Conservation (phyloP, 1,140 invertebrate species). For the Formica exsecta region DNA sequence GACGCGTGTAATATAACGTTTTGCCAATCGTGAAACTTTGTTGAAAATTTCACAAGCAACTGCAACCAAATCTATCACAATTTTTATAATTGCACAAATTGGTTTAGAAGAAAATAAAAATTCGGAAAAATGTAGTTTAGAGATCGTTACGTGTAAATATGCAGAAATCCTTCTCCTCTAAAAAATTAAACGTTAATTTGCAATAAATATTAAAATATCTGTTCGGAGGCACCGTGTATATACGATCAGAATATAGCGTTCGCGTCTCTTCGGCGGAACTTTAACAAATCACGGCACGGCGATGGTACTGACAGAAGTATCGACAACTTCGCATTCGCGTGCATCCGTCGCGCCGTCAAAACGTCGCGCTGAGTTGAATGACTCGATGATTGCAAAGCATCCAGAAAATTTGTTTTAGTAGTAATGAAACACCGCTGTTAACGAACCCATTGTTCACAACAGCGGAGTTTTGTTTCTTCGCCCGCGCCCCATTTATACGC, state of each 20-base stretch:
- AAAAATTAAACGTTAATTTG: not conserved
- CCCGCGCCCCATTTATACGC: constrained; percentile 61
- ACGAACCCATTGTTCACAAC: constrained; percentile 73
- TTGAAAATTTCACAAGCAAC: not conserved
- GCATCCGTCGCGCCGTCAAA: constrained; percentile 40
- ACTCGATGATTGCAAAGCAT: constrained; percentile 78
- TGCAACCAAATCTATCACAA: constrained; percentile 17
- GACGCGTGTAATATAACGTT: constrained; percentile 17
- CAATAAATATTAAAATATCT: not conserved
- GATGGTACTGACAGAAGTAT: constrained; percentile 40
- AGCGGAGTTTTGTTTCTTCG: constrained; percentile 65
- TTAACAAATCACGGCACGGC: constrained; percentile 32
- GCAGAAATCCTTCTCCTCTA: not conserved
- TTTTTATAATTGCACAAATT: constrained; percentile 1
- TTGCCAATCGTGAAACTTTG: constrained; percentile 28
- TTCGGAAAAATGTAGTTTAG: not conserved
- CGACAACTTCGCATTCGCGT: constrained; percentile 37
- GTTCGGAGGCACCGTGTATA: not conserved
- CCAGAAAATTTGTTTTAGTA: constrained; percentile 76
- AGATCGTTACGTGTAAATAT: not conserved
- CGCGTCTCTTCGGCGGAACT: constrained; percentile 31
- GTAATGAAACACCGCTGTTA: constrained; percentile 67
- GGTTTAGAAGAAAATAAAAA: not conserved
- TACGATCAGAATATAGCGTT: constrained; percentile 6
- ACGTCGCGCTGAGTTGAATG: constrained; percentile 70